Evolutionary conservation across 2,113 vertebrate species (phyloP), one percentile per base, ranked within the genome.

Genomic region (Nothoprocta pentlandii): DNA sequence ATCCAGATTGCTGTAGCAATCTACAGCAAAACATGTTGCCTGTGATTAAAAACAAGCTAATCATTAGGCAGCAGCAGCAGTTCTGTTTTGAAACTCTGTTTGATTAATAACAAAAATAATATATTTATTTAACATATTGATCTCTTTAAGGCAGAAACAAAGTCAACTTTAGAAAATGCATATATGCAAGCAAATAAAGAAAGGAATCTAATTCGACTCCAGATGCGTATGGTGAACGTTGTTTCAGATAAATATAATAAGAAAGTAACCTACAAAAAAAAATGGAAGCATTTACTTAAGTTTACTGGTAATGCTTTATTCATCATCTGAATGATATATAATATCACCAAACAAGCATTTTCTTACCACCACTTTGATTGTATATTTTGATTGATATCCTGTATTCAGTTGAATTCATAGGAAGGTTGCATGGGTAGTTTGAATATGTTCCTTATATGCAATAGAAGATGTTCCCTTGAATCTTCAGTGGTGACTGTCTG

Each of bases 401-500:
- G 15, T 64, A 32, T 39, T 67, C 49, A 32, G 6, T 23, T 51
- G 34, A 9, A 68, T 77, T 68, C 15, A 5, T 2, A 42, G 19
- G 32, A 42, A 74, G 41, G 32, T 7, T 54, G 16, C 12, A 11
- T 2, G 25, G 2, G 8, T 9, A 32, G 15, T 36, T 63, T 41
- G 47, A 25, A 34, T 32, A 41, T 0, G 1, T 13, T 77, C 0
- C 1, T 68, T 54, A 19, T 46, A 22, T 53, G 32, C 42, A 34
- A 14, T 44, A 54, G 63, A 11, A 76, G 53, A 15, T 26, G 19
- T 39, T 86, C 42, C 54, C 30, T 32, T 25, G 53, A 64, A 61
- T 26, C 16, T 87, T 47, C 51, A 51, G 30, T 16, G 61, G 19
- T 30, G 34, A 10, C 51, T 58, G 56, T 0, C 2, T 42, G 9